Base-by-base conservation (phyloP, 1,140 invertebrate species). In the Mercenaria mercenaria region DNA sequence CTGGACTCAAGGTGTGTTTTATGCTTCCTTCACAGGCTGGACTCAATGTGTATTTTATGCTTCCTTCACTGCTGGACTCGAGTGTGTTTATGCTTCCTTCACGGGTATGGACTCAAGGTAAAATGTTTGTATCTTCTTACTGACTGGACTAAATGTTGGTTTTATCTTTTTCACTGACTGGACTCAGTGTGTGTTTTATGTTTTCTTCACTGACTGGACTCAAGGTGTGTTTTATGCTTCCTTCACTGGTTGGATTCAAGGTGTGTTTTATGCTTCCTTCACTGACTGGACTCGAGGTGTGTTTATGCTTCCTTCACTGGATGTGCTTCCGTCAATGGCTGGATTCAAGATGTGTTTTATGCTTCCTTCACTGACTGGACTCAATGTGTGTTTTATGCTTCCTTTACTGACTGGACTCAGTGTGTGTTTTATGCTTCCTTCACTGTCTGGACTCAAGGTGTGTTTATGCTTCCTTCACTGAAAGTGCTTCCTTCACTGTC, bases 281-380 rank as follows among this genome's bases (percentile, higher is more conserved):
- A 47, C 43, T 59, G 15, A 20, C 6, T 59, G 6, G 52, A 59
- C 52, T 23, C 15, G 20, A 59, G 52, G 52, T 59, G 23, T n/a
- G 4, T 59, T n/a, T 59, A 59, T 59, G 15, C 74, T 26, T 50
- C 26, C 6, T 50, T 43, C 18, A 47, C 26, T 50, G 26, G 61
- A 67, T 37, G 11, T 47, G 6, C 43, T 47, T 47, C 43, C 43
- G 99, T 99, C 95, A 98, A 97, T 20, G 97, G 97, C n/a, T 97
- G 97, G 85, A 97, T 97, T n/a, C 98, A 99, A 97, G 98, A 97
- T 98, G n/a, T n/a, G n/a, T 59, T 59, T n/a, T 99, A 98, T 94
- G 97, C 97, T 0, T 98, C 98, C 64, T 99, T 99, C 95, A 98
- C 97, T 18, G 97, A 97, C 23, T 97, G 97, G 85, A 97, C 97